These are phyloP conservation scores for Pogonomyrmex californicus DNA, from an alignment of 1,140 invertebrate species.

Conservation along the genomic window DNA sequence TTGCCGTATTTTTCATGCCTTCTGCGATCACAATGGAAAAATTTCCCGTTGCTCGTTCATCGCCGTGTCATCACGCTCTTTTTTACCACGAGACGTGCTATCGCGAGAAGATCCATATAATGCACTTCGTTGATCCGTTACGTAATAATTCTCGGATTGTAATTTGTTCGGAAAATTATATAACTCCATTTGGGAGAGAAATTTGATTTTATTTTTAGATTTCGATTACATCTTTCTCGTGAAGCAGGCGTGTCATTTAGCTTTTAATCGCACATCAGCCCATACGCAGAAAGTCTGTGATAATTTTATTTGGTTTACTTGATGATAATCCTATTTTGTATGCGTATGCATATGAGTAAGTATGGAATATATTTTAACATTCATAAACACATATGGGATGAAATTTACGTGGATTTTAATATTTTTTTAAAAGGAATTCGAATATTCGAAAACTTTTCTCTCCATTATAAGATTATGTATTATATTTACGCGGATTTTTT, in stretches of 20 bases:
- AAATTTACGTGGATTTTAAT: background rate
- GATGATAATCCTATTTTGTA: background rate
- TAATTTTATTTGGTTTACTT: background rate
- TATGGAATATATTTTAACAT: background rate
- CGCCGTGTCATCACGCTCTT: constrained; percentile 35
- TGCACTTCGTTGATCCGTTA: background rate
- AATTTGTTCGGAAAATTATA: constrained; percentile 51
- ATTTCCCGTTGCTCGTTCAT: constrained; percentile 43
- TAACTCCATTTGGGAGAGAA: background rate
- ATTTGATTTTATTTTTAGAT: constrained; percentile 32
- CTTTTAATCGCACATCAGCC: background rate
- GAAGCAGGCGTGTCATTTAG: background rate
- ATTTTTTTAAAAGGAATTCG: background rate
- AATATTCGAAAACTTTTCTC: background rate
- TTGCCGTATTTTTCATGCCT: constrained; percentile 43
- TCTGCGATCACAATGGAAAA: constrained; percentile 64
- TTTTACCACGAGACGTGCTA: constrained; percentile 55
- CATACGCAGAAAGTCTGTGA: background rate
- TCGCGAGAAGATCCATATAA: background rate
- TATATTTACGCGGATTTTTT: background rate
- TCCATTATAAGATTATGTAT: background rate
- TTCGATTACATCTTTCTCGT: constrained; percentile 18
- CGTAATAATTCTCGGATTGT: constrained; percentile 7
- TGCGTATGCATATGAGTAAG: too few species aligned
- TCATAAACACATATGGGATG: background rate